Evolutionary conservation across 2,888 invertebrate species (phyloP).

Genomic region (Pollenia angustigena): DNA sequence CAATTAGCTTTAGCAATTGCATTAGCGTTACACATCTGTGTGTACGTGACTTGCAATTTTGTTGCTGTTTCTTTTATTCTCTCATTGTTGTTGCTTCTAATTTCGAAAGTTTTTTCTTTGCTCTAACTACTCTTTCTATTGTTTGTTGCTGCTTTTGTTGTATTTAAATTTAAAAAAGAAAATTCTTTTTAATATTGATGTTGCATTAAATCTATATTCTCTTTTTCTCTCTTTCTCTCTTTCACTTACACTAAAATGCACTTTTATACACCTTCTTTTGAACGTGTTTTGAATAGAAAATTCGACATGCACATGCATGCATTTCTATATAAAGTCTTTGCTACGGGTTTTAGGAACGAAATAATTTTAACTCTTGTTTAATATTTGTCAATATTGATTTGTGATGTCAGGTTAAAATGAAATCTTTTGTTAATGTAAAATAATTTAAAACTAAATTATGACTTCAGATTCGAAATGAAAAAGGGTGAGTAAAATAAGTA

Average conservation of each 20-base stretch:
- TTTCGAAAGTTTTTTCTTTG: not conserved
- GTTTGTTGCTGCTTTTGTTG: not conserved
- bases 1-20: slow-evolving; percentile 67
- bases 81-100: not conserved
- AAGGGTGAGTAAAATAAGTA: too few species aligned
- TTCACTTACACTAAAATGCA: not conserved
- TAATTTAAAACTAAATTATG: too few species aligned
- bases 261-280: not conserved
- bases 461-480: too few species aligned
- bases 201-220: slow-evolving; percentile 42
- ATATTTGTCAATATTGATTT: slow-evolving; percentile 33
- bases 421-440: not conserved
- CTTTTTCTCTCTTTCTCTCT: not conserved
- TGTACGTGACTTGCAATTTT: slow-evolving; percentile 61
- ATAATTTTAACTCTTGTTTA: slow-evolving; percentile 28
- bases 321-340: not conserved
- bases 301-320: slow-evolving; percentile 10
- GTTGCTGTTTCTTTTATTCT: slow-evolving; percentile 11
- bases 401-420: slow-evolving; percentile 29
- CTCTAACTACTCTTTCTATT: slow-evolving; percentile 1
- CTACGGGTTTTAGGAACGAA: slow-evolving; percentile 5
- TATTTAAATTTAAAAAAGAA: slow-evolving; percentile 21
- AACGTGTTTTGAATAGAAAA: slow-evolving; percentile 41
- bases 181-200: slow-evolving; percentile 20
- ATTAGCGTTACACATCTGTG: slow-evolving; percentile 66